phyloP scores from a whole-genome alignment of 1,140 invertebrate genomes.

The Halictus rubicundus region DNA sequence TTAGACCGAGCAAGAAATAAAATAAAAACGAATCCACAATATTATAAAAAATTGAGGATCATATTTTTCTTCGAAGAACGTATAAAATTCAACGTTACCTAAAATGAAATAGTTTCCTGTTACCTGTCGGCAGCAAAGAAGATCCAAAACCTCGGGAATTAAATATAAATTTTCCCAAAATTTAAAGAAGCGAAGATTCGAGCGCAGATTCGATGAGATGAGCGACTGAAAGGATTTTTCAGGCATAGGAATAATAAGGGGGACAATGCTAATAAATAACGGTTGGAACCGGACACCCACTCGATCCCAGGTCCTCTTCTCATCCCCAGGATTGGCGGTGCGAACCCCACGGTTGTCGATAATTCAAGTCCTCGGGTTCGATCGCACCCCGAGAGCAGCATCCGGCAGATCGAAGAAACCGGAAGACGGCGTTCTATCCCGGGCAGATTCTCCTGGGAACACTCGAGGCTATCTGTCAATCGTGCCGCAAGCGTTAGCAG shows the following conservation, averaged over 20 bases:
- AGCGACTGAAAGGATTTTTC: too few species aligned
- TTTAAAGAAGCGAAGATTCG: too few species aligned
- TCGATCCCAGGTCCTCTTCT: neutral
- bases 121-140: too few species aligned
- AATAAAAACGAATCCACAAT: too few species aligned
- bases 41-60: too few species aligned
- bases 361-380: conserved; percentile 1
- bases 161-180: too few species aligned
- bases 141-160: too few species aligned
- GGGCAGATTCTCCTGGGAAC: conserved; percentile 75
- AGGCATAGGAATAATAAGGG: neutral
- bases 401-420: conserved; percentile 57
- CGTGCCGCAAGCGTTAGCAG: conserved; percentile 54
- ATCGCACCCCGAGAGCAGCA: conserved; percentile 21
- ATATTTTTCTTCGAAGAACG: too few species aligned
- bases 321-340: neutral
- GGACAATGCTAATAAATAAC: neutral
- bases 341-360: conserved; percentile 19
- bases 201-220: too few species aligned
- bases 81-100: too few species aligned
- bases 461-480: conserved; percentile 78
- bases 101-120: too few species aligned
- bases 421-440: conserved; percentile 54
- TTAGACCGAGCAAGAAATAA: too few species aligned
- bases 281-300: conserved; percentile 8